These are phyloP conservation scores for Perca fluviatilis DNA, from an alignment of 2,113 vertebrate species.

Conservation along the genomic window DNA sequence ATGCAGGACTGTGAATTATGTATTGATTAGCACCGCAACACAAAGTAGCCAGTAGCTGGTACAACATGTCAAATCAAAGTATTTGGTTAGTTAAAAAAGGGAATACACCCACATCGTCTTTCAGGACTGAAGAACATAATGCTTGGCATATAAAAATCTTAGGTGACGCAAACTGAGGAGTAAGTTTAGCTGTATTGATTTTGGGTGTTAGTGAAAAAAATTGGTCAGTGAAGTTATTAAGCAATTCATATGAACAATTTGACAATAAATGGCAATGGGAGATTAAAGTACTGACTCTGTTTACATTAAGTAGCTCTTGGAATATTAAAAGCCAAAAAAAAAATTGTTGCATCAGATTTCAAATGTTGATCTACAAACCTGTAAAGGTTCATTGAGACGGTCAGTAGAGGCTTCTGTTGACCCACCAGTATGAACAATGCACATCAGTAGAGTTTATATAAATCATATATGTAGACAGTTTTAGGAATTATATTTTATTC, in stretches of 20 bases:
- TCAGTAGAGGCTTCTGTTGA: not conserved
- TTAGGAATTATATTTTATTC: not conserved
- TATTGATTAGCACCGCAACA: slow-evolving; percentile 8
- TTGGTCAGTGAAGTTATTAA: not conserved
- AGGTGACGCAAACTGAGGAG: not conserved
- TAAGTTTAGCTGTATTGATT: not conserved
- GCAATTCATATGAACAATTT: not conserved
- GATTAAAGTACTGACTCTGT: not conserved
- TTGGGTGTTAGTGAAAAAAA: not conserved
- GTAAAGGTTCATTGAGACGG: not conserved
- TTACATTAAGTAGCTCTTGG: not conserved
- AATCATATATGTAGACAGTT: not conserved
- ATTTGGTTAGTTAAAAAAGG: not conserved
- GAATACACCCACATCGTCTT: not conserved
- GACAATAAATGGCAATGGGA: not conserved
- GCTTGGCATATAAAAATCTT: not conserved
- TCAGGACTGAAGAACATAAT: not conserved
- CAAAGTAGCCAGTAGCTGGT: not conserved
- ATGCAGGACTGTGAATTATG: not conserved
- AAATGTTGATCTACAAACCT: not conserved
- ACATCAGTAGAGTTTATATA: not conserved
- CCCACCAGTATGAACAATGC: not conserved
- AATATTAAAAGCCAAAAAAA: too few species aligned
- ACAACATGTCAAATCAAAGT: not conserved
- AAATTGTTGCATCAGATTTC: not conserved